Conservation (phyloP, 92 coral and sea anemone species). For the Muricea muricata region DNA sequence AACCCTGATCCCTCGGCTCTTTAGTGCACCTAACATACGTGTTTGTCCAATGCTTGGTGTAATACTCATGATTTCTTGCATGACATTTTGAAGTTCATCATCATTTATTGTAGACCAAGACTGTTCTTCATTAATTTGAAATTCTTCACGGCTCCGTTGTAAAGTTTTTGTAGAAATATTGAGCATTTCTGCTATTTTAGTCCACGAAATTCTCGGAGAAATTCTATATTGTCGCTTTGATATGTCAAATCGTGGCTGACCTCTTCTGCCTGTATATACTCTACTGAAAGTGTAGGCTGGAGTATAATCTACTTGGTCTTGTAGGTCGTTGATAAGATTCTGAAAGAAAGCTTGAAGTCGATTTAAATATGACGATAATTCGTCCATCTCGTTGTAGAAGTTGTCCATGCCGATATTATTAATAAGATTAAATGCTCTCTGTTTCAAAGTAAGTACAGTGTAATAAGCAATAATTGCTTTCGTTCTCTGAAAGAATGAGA, state of each 20-base stretch:
- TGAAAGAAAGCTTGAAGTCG: conserved; percentile 59
- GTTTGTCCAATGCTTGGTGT: conserved; percentile 50
- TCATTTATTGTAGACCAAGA: conserved; percentile 37
- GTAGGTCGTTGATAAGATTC: conserved; percentile 37
- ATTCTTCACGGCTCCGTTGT: conserved; percentile 38
- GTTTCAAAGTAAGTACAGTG: conserved; percentile 63
- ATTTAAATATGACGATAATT: conserved; percentile 56
- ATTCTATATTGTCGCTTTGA: conserved; percentile 62
- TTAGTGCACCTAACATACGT: conserved; percentile 58
- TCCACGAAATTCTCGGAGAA: conserved; percentile 54
- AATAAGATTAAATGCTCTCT: conserved; percentile 59
- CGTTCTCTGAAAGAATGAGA: too few species aligned
- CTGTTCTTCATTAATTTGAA: conserved; percentile 41
- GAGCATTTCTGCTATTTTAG: conserved; percentile 41
- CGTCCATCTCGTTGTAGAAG: conserved; percentile 62
- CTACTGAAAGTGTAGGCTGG: conserved; percentile 50
- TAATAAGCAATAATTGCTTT: conserved; percentile 66
- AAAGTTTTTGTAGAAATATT: conserved; percentile 48
- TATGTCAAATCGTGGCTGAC: conserved; percentile 67
- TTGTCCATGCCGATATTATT: conserved; percentile 57
- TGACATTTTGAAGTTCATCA: conserved; percentile 35
- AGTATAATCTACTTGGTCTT: conserved; percentile 20
- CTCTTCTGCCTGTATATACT: conserved; percentile 66
- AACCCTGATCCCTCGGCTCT: conserved; percentile 51
- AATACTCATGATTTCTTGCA: conserved; percentile 46